Conservation (phyloP, 64 coral and sea anemone genomes). For the Pocillopora damicornis region DNA sequence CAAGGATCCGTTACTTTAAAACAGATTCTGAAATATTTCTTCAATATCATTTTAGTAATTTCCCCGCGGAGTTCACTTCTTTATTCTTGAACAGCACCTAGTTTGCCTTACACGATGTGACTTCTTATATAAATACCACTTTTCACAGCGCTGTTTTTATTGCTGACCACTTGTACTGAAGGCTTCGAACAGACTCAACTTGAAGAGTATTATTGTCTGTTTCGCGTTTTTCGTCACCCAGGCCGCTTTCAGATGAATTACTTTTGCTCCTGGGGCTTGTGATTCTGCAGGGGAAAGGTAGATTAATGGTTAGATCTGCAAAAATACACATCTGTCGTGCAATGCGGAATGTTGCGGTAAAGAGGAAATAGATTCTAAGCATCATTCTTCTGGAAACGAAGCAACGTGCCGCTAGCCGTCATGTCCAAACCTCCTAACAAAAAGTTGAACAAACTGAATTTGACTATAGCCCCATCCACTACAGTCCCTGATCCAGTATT, state of each 20-base stretch:
- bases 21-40: too few relatives aligned
- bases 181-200: neutral
- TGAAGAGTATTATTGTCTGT: slow-evolving; percentile 46
- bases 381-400: neutral
- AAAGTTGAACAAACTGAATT: slow-evolving; percentile 48
- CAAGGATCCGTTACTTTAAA: too few relatives aligned
- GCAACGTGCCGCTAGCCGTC: neutral
- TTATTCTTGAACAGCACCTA: too few relatives aligned
- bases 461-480: slow-evolving; percentile 49
- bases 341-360: slow-evolving; percentile 29
- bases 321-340: slow-evolving; percentile 13
- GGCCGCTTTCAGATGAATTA: slow-evolving; percentile 15
- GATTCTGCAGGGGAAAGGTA: slow-evolving; percentile 12
- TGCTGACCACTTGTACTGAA: neutral
- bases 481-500: slow-evolving; percentile 23
- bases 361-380: slow-evolving; percentile 8
- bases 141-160: neutral
- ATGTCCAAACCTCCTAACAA: slow-evolving; percentile 46
- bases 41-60: too few relatives aligned
- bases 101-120: neutral
- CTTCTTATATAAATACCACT: neutral
- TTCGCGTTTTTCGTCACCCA: slow-evolving; percentile 18
- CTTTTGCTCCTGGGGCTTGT: slow-evolving; percentile 17
- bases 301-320: slow-evolving; percentile 40
- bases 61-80: too few relatives aligned